phyloP scores from a whole-genome alignment of 2,113 vertebrate genomes.

The Notothenia coriiceps region DNA sequence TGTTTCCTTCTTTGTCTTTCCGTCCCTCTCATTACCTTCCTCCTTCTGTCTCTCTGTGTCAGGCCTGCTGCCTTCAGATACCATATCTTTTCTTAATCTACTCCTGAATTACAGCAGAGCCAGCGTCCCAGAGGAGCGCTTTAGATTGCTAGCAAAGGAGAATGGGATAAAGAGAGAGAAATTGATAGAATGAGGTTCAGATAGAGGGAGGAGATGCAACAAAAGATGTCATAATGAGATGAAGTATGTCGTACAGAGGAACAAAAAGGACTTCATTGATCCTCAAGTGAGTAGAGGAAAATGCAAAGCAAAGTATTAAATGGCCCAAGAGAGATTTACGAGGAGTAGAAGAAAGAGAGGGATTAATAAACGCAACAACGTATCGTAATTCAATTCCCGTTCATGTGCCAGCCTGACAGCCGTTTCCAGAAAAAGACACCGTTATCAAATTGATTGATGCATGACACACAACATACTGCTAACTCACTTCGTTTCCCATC shows the following conservation, averaged over 20 bases:
- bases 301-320: constrained; percentile 21
- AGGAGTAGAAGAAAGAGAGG: background rate
- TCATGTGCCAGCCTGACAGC: constrained; percentile 21
- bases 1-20: constrained; percentile 38
- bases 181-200: constrained; percentile 35
- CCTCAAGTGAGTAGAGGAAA: constrained; percentile 15
- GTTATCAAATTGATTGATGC: constrained; percentile 33
- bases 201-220: constrained; percentile 46
- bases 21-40: constrained; percentile 19
- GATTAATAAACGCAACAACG: constrained; percentile 19
- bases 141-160: constrained; percentile 45
- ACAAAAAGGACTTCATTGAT: constrained; percentile 45
- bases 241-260: constrained; percentile 51
- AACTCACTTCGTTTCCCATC: constrained; percentile 22
- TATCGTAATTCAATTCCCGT: constrained; percentile 26
- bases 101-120: constrained; percentile 68
- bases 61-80: constrained; percentile 62
- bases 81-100: constrained; percentile 71
- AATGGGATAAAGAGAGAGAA: constrained; percentile 51
- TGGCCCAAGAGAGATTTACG: background rate
- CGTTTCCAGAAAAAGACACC: constrained; percentile 15
- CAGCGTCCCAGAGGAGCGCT: constrained; percentile 55
- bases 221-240: constrained; percentile 70
- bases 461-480: constrained; percentile 2
- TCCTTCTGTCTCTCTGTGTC: constrained; percentile 43